These are phyloP conservation scores for Pemphigus obesinymphae DNA, from an alignment of 1,140 invertebrate genomes.

Conservation along the genomic window DNA sequence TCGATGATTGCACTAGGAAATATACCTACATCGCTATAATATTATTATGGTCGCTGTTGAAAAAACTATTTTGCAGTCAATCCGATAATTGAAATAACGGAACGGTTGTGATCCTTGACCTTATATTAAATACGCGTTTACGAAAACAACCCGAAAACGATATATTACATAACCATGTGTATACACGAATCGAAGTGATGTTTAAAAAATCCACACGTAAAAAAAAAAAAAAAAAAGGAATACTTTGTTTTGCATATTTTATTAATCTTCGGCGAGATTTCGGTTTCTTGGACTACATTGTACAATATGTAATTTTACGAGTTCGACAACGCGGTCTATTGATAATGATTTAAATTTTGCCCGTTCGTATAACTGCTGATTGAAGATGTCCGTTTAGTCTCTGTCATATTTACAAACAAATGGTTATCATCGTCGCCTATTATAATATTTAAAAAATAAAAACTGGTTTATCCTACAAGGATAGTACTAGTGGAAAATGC, in stretches of 20 bases:
- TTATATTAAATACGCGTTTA: neutral
- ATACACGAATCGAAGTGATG: too few relatives aligned
- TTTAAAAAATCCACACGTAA: too few relatives aligned
- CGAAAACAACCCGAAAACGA: neutral
- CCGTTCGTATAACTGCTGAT: too few relatives aligned
- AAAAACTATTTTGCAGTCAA: neutral
- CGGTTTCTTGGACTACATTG: too few relatives aligned
- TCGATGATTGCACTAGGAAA: neutral
- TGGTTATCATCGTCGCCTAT: neutral
- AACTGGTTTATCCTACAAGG: neutral
- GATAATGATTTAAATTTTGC: too few relatives aligned
- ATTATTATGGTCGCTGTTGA: neutral
- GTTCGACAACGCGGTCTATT: too few relatives aligned
- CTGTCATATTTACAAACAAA: neutral
- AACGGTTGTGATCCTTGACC: neutral
- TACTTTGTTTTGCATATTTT: too few relatives aligned
- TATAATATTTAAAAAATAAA: too few relatives aligned
- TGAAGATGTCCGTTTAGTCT: neutral
- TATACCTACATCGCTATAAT: neutral
- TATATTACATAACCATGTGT: too few relatives aligned
- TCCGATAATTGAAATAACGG: slow-evolving; percentile 19
- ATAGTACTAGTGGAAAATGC: neutral
- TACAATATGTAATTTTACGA: too few relatives aligned
- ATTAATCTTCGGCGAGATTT: too few relatives aligned
- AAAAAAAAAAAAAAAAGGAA: too few relatives aligned